Conservation (phyloP, 2,888 invertebrate genomes). For the Hirudinaria manillensis region DNA sequence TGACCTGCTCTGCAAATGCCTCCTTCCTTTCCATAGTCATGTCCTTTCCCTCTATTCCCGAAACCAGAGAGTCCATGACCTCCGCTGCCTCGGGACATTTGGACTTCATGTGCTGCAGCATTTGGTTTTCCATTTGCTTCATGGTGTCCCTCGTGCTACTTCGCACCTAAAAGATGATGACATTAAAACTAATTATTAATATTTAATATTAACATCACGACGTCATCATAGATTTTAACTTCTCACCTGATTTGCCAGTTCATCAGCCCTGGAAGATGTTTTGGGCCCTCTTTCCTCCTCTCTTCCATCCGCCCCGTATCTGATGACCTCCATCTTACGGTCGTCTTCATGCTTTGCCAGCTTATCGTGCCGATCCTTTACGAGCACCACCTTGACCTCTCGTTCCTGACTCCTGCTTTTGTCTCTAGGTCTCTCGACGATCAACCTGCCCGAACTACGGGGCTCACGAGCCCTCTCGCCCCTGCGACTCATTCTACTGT, state of each 20-base stretch:
- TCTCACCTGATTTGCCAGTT: slow-evolving; percentile 17
- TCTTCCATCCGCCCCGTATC: not conserved
- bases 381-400: slow-evolving; percentile 14
- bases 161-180: not conserved
- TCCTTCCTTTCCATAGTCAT: slow-evolving; percentile 18
- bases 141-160: slow-evolving; percentile 11
- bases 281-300: not conserved
- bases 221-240: no score
- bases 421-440: slow-evolving; percentile 3
- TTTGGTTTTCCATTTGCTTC: slow-evolving; percentile 25
- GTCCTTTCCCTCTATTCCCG: slow-evolving; percentile 15
- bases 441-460: not conserved
- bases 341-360: no score
- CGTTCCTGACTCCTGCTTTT: slow-evolving; percentile 9
- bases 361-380: not conserved
- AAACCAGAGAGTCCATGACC: slow-evolving; percentile 10
- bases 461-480: not conserved
- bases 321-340: not conserved
- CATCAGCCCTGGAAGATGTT: not conserved
- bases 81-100: slow-evolving; percentile 25
- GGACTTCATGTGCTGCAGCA: slow-evolving; percentile 22
- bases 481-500: not conserved
- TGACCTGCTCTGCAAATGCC: slow-evolving; percentile 22
- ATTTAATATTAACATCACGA: no score
- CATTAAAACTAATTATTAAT: no score